These are phyloP conservation scores for Magallana nippona DNA, from an alignment of 2,888 invertebrate species.

Conservation along the genomic window DNA sequence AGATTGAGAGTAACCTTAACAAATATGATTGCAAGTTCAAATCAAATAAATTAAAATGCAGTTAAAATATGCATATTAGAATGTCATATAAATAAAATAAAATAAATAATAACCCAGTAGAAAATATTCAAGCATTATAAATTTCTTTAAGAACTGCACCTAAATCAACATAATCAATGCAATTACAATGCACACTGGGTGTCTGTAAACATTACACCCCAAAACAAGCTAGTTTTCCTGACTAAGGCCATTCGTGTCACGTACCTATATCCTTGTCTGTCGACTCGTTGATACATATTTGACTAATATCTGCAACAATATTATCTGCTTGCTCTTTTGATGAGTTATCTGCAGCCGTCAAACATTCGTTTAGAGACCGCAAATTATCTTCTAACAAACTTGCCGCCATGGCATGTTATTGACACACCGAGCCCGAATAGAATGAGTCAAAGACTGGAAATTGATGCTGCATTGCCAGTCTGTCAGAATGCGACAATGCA, in stretches of 20 bases:
- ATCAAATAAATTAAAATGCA: too few relatives aligned
- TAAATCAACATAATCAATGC: too few relatives aligned
- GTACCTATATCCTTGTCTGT: conserved; percentile 73
- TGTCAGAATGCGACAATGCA: neutral
- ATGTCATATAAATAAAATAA: too few relatives aligned
- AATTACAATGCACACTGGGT: too few relatives aligned
- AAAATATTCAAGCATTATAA: too few relatives aligned
- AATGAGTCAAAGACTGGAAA: neutral
- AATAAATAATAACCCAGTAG: too few relatives aligned
- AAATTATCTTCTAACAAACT: conserved; percentile 66
- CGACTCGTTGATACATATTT: conserved; percentile 72
- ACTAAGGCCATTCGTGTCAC: neutral
- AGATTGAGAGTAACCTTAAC: too few relatives aligned
- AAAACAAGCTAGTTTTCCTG: too few relatives aligned
- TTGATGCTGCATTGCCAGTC: neutral
- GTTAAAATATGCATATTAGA: too few relatives aligned
- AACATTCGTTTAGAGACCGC: conserved; percentile 63
- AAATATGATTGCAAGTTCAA: too few relatives aligned
- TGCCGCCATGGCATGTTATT: conserved; percentile 62
- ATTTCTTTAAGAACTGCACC: too few relatives aligned
- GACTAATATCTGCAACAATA: conserved; percentile 70
- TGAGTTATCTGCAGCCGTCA: conserved; percentile 54
- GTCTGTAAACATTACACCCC: too few relatives aligned
- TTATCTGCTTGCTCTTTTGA: conserved; percentile 65
- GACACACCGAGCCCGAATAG: conserved; percentile 1